Conservation (phyloP, 2,888 invertebrate genomes). For the Epinotia nisella region DNA sequence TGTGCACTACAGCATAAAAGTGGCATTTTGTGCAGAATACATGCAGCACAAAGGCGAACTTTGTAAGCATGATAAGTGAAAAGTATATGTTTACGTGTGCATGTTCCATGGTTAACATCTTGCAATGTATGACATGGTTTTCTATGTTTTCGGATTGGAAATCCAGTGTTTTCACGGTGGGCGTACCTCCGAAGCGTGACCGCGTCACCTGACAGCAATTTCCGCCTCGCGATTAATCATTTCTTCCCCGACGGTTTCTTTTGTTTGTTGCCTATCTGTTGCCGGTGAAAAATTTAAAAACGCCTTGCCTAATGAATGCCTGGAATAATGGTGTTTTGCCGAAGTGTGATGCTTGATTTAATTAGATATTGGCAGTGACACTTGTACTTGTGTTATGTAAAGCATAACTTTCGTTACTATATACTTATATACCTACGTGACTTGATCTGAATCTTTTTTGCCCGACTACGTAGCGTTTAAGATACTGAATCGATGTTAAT, state of each 20-base stretch:
- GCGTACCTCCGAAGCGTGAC: constrained; percentile 65
- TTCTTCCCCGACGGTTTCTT: constrained; percentile 63
- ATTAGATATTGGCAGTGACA: constrained; percentile 4
- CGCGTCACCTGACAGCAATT: constrained; percentile 61
- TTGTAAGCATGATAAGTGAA: too few species aligned
- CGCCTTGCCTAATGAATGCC: constrained; percentile 37
- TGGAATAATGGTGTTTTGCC: constrained; percentile 26
- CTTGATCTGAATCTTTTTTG: too few species aligned
- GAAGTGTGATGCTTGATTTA: constrained; percentile 7
- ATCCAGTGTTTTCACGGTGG: constrained; percentile 4
- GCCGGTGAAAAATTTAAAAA: constrained; percentile 56
- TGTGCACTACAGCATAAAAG: too few species aligned
- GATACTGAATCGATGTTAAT: too few species aligned
- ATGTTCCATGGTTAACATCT: too few species aligned
- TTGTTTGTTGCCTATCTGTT: constrained; percentile 59
- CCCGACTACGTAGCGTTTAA: too few species aligned
- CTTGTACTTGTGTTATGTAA: background rate
- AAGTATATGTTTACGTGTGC: too few species aligned
- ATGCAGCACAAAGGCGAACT: too few species aligned
- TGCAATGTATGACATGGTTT: background rate
- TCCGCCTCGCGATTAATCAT: constrained; percentile 75
- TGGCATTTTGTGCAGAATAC: too few species aligned
- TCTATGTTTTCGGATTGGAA: background rate
- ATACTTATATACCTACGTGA: too few species aligned
- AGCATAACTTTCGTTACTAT: too few species aligned